Evolutionary conservation across 1,140 invertebrate species (phyloP).

Genomic region (Oryctes rhinoceros): DNA sequence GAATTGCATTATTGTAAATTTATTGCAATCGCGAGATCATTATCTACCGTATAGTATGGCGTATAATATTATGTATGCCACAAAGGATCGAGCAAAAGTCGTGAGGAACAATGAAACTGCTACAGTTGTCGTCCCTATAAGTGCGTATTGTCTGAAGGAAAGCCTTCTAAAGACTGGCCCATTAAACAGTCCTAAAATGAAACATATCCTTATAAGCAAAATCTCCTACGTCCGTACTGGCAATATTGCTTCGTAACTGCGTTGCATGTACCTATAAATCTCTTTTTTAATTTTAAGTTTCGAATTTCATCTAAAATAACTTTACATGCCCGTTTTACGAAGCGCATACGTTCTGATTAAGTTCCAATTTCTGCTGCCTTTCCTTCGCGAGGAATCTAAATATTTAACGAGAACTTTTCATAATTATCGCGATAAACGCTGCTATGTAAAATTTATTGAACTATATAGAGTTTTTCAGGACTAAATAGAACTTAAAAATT

Average conservation of each 20-base stretch:
- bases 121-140: slow-evolving; percentile 63
- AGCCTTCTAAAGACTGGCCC: slow-evolving; percentile 72
- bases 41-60: slow-evolving; percentile 53
- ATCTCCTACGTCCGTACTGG: neutral
- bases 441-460: no score
- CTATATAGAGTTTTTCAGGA: no score
- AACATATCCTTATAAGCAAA: neutral
- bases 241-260: neutral
- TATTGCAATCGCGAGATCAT: neutral
- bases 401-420: no score
- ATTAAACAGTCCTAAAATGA: slow-evolving; percentile 69
- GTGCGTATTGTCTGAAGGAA: slow-evolving; percentile 70
- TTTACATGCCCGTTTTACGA: no score
- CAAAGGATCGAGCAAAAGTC: slow-evolving; percentile 68
- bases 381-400: no score
- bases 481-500: no score
- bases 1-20: neutral
- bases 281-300: no score
- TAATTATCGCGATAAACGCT: no score
- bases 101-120: slow-evolving; percentile 65
- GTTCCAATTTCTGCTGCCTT: no score
- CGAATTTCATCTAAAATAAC: no score
- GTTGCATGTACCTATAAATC: no score
- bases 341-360: no score
- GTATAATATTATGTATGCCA: slow-evolving; percentile 66